These are phyloP conservation scores for Dermolepida albohirtum DNA, from an alignment of 2,888 invertebrate species.

Conservation along the genomic window DNA sequence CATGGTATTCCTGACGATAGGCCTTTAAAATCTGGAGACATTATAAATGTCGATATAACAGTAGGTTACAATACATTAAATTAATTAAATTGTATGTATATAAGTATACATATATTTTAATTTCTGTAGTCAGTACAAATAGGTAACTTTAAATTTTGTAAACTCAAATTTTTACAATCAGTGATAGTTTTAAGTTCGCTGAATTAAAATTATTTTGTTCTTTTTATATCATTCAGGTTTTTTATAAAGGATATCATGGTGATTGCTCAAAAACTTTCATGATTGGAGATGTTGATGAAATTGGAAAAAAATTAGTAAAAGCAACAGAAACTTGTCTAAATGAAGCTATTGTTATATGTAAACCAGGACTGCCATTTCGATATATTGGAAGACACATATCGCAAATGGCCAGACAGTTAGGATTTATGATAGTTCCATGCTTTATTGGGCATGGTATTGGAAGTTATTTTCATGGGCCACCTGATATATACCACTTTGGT, in stretches of 20 bases:
- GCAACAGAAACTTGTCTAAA: constrained; percentile 79
- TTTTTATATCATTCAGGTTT: constrained; percentile 70
- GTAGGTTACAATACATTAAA: too few species aligned
- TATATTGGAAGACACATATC: constrained; percentile 76
- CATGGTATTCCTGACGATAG: constrained; percentile 94
- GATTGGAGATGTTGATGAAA: constrained; percentile 85
- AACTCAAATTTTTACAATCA: too few species aligned
- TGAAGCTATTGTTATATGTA: constrained; percentile 72
- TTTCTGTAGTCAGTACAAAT: neutral
- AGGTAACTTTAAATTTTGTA: too few species aligned
- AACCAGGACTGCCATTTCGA: constrained; percentile 70
- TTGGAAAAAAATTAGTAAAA: constrained; percentile 76
- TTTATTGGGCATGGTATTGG: constrained; percentile 96
- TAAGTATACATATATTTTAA: constrained; percentile 13
- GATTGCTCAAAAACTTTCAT: constrained; percentile 90
- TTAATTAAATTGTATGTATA: too few species aligned
- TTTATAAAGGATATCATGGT: constrained; percentile 86
- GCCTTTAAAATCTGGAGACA: constrained; percentile 85
- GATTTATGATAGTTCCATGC: constrained; percentile 78
- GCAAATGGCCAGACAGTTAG: constrained; percentile 71
- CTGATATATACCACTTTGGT: constrained; percentile 89
- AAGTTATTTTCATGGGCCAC: constrained; percentile 90
- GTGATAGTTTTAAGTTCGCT: too few species aligned
- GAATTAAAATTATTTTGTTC: too few species aligned
- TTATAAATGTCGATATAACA: constrained; percentile 91